Base-by-base conservation (phyloP, 1,140 invertebrate genomes). In the Magallana gigas region DNA sequence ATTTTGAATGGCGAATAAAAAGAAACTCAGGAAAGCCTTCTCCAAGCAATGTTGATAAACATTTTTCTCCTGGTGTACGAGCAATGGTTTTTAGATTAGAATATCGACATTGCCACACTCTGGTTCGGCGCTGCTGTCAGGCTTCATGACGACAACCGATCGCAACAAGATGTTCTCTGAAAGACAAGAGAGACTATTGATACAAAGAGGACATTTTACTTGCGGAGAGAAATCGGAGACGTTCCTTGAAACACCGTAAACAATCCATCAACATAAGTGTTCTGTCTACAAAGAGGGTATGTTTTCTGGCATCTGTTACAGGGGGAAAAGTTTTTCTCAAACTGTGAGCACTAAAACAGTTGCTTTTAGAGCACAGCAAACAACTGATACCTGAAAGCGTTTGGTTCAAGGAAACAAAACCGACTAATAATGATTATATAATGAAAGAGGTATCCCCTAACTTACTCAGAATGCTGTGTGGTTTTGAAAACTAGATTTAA, bases 401-500 rank as follows among this genome's bases (percentile, higher is more conserved):
- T 57, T 18, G 12, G 18, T 58, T 83, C 56, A 83, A 57, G 57
- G 56, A 83, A 83, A 57, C 81, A 83, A 83, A 58, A 58, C 81
- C 48, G 57, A 83, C 56, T 83, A 57, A 57, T 83, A 83, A 83
- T 57, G 57, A 23, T 83, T 57, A 57, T 57, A 57, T 57, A 23
- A 57, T 57, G 81, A 57, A 83, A 56, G 56, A 83, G 14, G 48
- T 83, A 57, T 83, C 57, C 56, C 14, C 57, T n/a, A 83, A 83
- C 57, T 83, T 58, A 83, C 56, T 57, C 57, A 57, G 48, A 16
- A 57, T 18, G 81, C 57, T 58, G 81, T 83, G 81, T 58, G 48
- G 81, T 83, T 83, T 57, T 83, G 56, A 57, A 83, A 83, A 83
- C 81, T 83, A 58, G 81, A 83, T 58, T 83, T 83, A 83, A 83